Base-by-base conservation (phyloP, 2,888 invertebrate genomes). In the Crepidodera aurea region DNA sequence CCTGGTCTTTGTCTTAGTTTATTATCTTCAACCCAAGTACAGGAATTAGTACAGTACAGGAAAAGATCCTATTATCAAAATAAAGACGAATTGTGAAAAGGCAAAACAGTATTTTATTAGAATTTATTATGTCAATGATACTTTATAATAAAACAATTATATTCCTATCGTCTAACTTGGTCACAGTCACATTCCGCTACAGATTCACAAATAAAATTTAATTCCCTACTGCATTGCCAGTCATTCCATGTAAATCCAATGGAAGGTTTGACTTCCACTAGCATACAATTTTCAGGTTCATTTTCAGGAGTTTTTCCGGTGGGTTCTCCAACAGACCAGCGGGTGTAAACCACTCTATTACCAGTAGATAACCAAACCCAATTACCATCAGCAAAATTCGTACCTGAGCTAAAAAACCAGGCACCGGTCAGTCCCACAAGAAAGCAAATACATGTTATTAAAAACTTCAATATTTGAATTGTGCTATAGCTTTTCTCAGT, bases 361-460 rank as follows among this genome's bases (percentile, higher is more conserved):
- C 62, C 62, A 1, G 55, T 57, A 8, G 62, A 40, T 18, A 62
- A 39, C 62, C 62, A 62, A n/a, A 56, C 29, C 56, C 56, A 62
- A 27, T 56, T 15, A 13, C 42, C 25, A 7, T 22, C 32, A 3
- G 42, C 62, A 12, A 44, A 46, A 25, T 62, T 57, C 8, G 51
- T 34, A 10, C 37, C 62, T 5, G 62, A 62, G 0, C 56, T 51
- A 51, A 51, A 62, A 13, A 40, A 62, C 12, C 51, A 27, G 1
- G 39, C 56, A 12, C 42, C 27, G 10, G 32, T 25, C 10, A 60
- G 22, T n/a, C 60, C 60, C 50, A 16, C 1, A 54, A 29, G 32
- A 40, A 6, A n/a, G n/a, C n/a, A n/a, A n/a, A n/a, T n/a, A n/a
- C n/a, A n/a, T n/a, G n/a, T n/a, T n/a, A n/a, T n/a, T n/a, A n/a